Evolutionary conservation across 1,140 invertebrate species (phyloP).

Genomic region (Caerostris extrusa): DNA sequence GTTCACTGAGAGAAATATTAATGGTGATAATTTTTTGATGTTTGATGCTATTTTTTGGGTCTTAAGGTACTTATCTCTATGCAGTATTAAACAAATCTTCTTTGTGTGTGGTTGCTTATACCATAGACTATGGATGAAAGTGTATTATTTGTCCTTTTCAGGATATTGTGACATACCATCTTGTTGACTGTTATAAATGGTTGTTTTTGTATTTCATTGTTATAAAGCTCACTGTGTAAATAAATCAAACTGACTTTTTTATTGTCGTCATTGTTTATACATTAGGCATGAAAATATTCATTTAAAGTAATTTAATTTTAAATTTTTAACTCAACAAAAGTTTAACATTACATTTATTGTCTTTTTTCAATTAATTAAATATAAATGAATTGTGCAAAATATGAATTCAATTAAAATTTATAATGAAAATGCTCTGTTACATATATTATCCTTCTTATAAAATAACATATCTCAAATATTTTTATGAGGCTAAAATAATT

Average conservation of each 20-base stretch:
- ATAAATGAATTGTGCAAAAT: too few species aligned
- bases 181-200: conserved; percentile 70
- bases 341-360: too few species aligned
- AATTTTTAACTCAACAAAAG: too few species aligned
- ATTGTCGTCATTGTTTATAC: background rate
- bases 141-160: conserved; percentile 63
- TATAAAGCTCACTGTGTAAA: conserved; percentile 66
- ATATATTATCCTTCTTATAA: too few species aligned
- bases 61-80: conserved; percentile 48
- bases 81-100: conserved; percentile 58
- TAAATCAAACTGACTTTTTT: conserved; percentile 59
- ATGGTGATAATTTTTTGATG: conserved; percentile 3
- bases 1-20: background rate
- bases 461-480: too few species aligned
- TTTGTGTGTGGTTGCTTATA: conserved; percentile 21
- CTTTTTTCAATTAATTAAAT: too few species aligned
- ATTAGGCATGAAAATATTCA: too few species aligned
- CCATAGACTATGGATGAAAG: conserved; percentile 46
- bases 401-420: too few species aligned
- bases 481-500: too few species aligned
- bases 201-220: conserved; percentile 74
- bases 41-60: conserved; percentile 33
- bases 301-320: too few species aligned
- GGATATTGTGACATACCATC: conserved; percentile 40
- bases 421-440: too few species aligned